Conservation (phyloP, 2,113 vertebrate genomes). For the Crotalus horridus region DNA sequence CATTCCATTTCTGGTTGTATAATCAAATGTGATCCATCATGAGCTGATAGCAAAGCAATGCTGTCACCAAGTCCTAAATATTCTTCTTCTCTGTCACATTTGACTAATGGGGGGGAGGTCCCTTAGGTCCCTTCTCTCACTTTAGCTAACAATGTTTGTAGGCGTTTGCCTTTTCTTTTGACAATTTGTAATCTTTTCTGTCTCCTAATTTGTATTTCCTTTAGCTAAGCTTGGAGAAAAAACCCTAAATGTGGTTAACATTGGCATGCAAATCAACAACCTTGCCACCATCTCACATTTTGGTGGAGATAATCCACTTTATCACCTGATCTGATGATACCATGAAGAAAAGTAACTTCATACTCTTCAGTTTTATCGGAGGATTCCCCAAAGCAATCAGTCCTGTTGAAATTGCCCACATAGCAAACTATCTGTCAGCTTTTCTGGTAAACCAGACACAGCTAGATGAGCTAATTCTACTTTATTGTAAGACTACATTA, state of each 20-base stretch:
- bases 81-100: neutral
- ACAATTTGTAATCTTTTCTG: neutral
- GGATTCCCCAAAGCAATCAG: neutral
- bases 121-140: neutral
- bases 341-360: neutral
- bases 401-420: neutral
- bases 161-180: neutral
- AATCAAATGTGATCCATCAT: neutral
- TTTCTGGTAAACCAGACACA: too few species aligned
- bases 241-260: neutral
- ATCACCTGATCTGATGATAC: neutral
- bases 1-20: neutral
- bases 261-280: neutral
- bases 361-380: neutral
- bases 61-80: neutral
- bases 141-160: neutral
- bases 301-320: neutral
- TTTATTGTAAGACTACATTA: too few species aligned
- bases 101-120: neutral
- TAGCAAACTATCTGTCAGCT: neutral
- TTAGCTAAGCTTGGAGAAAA: neutral
- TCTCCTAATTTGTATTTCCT: neutral
- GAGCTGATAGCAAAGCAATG: neutral
- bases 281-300: neutral
- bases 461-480: too few species aligned